A percentile compares a stretch with the other conserved stretches of the same genome.
Conservation (phyloP, 1,140 invertebrate genomes). For the Elysia chlorotica region DNA sequence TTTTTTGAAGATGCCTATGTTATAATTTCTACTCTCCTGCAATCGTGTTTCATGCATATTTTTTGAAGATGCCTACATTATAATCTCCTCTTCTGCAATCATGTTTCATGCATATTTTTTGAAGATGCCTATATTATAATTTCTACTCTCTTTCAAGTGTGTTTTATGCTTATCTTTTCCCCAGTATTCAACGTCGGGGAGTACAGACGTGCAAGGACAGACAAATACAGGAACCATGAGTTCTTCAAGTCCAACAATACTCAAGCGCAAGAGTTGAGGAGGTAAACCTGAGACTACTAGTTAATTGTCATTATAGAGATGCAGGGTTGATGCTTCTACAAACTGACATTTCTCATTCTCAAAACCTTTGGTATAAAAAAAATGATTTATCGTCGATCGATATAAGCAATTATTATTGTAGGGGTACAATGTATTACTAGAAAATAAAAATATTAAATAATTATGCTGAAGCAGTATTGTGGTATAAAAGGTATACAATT, state of each 20-base stretch:
- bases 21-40: background rate
- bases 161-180: background rate
- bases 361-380: background rate
- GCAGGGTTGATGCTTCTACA: background rate
- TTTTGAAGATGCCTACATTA: background rate
- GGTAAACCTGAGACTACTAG: constrained; percentile 49
- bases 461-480: no score
- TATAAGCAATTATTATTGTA: no score
- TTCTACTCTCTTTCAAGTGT: no score
- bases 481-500: no score
- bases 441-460: no score
- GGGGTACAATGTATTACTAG: no score
- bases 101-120: no score
- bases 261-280: constrained; percentile 91
- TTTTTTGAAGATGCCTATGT: background rate
- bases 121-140: no score
- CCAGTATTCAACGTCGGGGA: constrained; percentile 97
- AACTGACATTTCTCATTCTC: background rate
- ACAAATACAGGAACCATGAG: constrained; percentile 82
- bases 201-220: constrained; percentile 89
- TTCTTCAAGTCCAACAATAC: constrained; percentile 94
- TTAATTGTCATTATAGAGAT: background rate
- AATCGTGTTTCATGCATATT: background rate
- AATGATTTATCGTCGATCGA: background rate
- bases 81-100: background rate